These are phyloP conservation scores for Disparrhopalites patrizii DNA, from an alignment of 2,888 invertebrate genomes.

Conservation along the genomic window DNA sequence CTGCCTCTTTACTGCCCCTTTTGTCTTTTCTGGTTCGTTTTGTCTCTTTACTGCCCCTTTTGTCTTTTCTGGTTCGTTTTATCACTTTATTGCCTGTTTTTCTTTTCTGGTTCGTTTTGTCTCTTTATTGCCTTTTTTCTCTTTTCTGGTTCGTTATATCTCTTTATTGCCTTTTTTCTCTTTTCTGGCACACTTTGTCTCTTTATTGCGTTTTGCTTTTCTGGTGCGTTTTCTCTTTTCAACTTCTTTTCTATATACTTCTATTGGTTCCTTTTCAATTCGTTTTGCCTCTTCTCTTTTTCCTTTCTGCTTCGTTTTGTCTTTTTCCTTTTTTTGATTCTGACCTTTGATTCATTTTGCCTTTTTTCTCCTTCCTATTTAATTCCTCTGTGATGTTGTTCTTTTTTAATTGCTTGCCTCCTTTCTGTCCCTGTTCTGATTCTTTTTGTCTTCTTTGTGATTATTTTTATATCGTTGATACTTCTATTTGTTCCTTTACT, in stretches of 20 bases:
- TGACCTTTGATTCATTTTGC: too few species aligned
- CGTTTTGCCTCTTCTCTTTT: too few species aligned
- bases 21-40: background rate
- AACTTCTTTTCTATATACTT: background rate
- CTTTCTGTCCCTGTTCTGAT: too few species aligned
- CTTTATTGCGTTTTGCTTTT: background rate
- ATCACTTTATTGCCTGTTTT: background rate
- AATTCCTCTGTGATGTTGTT: too few species aligned
- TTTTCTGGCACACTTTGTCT: background rate
- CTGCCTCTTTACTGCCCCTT: background rate
- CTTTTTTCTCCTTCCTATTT: too few species aligned
- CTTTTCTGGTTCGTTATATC: background rate
- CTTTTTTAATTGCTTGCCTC: too few species aligned
- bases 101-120: background rate
- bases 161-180: conserved; percentile 7
- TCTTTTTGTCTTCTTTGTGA: too few species aligned
- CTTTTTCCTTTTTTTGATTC: too few species aligned
- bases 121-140: background rate
- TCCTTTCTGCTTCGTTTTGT: too few species aligned
- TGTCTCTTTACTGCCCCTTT: background rate
- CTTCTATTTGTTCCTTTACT: too few species aligned
- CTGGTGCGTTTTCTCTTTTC: conserved; percentile 1
- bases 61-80: background rate
- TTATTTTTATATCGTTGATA: too few species aligned
- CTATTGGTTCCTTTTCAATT: too few species aligned